A percentile compares a stretch with the other conserved stretches of the same genome.
phyloP scores from a whole-genome alignment of 2,113 vertebrate genomes.

The Abramis brama region DNA sequence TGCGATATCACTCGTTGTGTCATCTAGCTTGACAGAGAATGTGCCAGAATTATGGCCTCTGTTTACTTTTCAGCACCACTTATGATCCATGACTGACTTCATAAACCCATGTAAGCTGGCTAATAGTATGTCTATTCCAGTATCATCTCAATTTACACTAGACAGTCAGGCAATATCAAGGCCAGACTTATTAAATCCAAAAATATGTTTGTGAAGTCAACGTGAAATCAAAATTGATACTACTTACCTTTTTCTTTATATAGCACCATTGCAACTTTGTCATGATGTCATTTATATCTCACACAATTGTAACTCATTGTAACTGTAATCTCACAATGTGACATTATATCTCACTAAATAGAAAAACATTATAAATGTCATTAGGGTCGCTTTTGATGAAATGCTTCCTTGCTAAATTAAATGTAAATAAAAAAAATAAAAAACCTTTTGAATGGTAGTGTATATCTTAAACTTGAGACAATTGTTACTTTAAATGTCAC shows the following conservation, averaged over 20 bases:
- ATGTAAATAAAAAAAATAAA: too few species aligned
- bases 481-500: too few species aligned
- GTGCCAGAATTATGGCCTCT: constrained; percentile 25
- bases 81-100: constrained; percentile 9
- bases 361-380: too few species aligned
- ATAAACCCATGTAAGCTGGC: constrained; percentile 35
- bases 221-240: not conserved
- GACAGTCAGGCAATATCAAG: not conserved
- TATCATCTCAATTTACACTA: constrained; percentile 11
- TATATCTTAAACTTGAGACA: too few species aligned
- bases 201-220: not conserved
- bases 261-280: not conserved
- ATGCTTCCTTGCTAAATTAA: too few species aligned
- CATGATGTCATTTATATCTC: not conserved
- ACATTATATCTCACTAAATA: not conserved
- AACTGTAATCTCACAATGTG: not conserved
- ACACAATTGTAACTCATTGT: not conserved
- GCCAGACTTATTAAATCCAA: constrained; percentile 13
- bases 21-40: constrained; percentile 43
- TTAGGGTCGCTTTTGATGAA: too few species aligned
- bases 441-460: too few species aligned
- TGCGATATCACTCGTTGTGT: constrained; percentile 28
- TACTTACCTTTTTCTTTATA: not conserved
- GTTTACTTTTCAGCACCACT: constrained; percentile 17
- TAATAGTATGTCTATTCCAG: constrained; percentile 41